Conservation (phyloP, 2,888 invertebrate genomes). For the Drosophila siamana region DNA sequence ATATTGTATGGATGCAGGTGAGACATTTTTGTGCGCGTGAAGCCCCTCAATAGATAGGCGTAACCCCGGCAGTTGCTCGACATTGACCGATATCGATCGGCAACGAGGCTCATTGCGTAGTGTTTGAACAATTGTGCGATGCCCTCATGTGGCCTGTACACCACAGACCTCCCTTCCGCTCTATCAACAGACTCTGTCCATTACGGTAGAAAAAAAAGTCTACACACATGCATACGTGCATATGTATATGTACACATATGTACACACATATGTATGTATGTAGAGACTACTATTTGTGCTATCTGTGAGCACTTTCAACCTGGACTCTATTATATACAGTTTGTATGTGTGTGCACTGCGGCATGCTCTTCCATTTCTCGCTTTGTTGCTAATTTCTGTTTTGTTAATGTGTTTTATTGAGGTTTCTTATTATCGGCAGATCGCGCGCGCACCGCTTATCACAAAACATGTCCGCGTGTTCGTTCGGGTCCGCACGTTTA, state of each 20-base stretch:
- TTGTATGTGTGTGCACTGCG: not conserved
- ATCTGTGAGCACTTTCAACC: conserved; percentile 3
- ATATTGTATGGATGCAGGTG: not conserved
- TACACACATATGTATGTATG: not conserved
- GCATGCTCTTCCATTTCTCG: conserved; percentile 55
- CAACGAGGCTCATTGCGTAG: conserved; percentile 15
- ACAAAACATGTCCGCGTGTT: conserved; percentile 36
- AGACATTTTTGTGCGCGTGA: conserved; percentile 24
- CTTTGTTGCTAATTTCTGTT: conserved; percentile 69
- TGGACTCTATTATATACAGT: not conserved
- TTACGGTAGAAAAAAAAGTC: too few species aligned
- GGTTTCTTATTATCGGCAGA: conserved; percentile 67
- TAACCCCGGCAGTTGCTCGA: conserved; percentile 47
- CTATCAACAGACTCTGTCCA: not conserved
- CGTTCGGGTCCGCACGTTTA: conserved; percentile 18
- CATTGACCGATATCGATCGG: conserved; percentile 59
- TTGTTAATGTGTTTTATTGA: conserved; percentile 62
- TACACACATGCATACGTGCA: not conserved
- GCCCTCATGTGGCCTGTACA: not conserved
- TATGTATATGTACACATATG: not conserved
- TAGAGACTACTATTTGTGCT: not conserved
- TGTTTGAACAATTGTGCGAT: conserved; percentile 14
- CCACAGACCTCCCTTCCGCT: not conserved
- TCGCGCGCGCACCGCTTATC: conserved; percentile 59
- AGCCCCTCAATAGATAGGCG: conserved; percentile 36